Conservation (phyloP, 2,797 vertebrate species). For the Sebastes taczanowskii region DNA sequence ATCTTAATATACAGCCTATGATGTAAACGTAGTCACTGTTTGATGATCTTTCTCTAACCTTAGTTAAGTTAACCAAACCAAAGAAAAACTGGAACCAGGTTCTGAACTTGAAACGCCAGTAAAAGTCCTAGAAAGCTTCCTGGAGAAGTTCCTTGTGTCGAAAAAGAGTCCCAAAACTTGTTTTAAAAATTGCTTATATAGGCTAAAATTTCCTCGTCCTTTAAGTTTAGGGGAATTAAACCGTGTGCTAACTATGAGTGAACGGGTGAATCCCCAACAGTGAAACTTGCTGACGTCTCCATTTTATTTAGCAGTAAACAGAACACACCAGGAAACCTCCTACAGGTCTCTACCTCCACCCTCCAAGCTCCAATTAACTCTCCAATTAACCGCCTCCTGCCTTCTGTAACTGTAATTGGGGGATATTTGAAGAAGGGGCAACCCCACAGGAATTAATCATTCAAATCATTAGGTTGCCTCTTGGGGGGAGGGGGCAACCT, state of each 20-base stretch:
- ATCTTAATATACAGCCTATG: too few relatives aligned
- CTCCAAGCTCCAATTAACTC: slow-evolving; percentile 21
- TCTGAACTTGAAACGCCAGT: accelerated
- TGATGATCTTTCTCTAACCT: too few relatives aligned
- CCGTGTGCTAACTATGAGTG: neutral
- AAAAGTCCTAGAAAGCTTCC: neutral
- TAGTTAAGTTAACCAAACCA: too few relatives aligned
- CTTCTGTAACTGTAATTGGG: slow-evolving; percentile 38
- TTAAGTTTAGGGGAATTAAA: neutral
- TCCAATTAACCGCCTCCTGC: slow-evolving; percentile 41
- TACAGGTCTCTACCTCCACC: neutral
- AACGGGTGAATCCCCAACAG: neutral
- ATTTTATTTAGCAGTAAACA: slow-evolving; percentile 13
- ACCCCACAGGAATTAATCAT: slow-evolving; percentile 37
- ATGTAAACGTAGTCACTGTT: too few relatives aligned
- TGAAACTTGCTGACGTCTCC: slow-evolving; percentile 1
- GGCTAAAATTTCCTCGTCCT: neutral
- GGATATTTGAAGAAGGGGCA: neutral
- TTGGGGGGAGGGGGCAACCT: neutral
- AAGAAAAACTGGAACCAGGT: neutral
- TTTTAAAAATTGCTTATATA: neutral
- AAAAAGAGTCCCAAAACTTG: neutral
- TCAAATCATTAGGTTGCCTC: slow-evolving; percentile 66
- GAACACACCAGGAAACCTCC: neutral
- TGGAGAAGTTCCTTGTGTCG: neutral